Base-by-base conservation (phyloP, 2,113 vertebrate species). In the Rhombomys opimus region DNA sequence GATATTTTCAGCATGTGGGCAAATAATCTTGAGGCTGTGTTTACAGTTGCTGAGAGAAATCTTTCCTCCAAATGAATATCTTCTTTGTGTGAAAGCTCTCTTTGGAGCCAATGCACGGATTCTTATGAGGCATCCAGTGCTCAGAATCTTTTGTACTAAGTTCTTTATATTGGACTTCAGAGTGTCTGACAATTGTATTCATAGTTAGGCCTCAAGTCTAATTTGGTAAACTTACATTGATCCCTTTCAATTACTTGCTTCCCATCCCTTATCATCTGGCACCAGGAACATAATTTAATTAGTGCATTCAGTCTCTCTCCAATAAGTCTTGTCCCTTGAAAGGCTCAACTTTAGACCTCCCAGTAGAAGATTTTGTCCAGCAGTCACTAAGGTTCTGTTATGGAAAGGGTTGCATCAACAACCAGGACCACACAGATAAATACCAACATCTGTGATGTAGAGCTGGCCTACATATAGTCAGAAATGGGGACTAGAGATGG, bases 81-180 rank as follows among this genome's bases (percentile, higher is more conserved):
- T 72, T 87, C 59, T 17, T 38, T 8, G 0, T 90, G 65, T 59
- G 25, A n/a, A 80, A 76, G 22, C 61, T 63, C 11, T 90, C 65
- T 68, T 88, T 61, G 46, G 61, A 90, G 90, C 90, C 22, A 67
- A 18, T 4, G 11, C 12, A 3, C 17, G 70, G 63, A 52, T 78
- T 77, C 59, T 78, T 90, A 85, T 20, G 67, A 76, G 41, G 5
- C 5, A 72, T 91, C 59, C 11, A 17, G 50, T 75, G 54, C 30
- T 91, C 50, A 87, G 6, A 91, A 70, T 82, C 10, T 52, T 63
- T 65, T 57, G 63, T 61, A 17, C 27, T 2, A 61, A 76, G 22
- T 96, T 32, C 25, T 86, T 95, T 80, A 61, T 32, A 57, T 7
- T 72, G 52, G 23, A 70, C 15, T 94, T 96, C 70, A 94, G 57